A percentile compares a stretch with the other conserved stretches of the same genome.
Evolutionary conservation across 2,113 vertebrate species (phyloP).

Genomic region (Pedetes capensis): DNA sequence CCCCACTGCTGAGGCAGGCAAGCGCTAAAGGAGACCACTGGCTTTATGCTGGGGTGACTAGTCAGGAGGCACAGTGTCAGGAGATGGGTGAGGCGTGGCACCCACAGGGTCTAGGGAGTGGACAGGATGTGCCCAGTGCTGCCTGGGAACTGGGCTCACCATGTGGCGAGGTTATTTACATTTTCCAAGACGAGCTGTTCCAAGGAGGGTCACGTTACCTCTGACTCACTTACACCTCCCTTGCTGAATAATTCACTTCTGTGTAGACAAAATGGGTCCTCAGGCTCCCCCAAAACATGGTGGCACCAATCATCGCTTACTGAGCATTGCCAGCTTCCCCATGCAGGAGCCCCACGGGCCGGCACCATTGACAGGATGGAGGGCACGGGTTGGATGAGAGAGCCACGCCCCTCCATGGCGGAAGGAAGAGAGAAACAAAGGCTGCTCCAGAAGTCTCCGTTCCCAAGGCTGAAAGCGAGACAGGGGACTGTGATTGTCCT

Average conservation of each 20-base stretch:
- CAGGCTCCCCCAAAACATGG: neutral
- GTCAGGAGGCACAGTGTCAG: neutral
- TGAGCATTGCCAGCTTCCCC: neutral
- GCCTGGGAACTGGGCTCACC: neutral
- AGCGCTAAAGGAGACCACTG: neutral
- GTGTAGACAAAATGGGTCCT: neutral
- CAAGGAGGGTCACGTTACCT: neutral
- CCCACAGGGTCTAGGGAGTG: neutral
- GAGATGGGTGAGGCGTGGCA: neutral
- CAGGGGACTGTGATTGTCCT: fast-evolving
- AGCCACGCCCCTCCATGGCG: neutral
- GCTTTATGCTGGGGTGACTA: neutral
- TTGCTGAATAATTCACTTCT: constrained; percentile 24
- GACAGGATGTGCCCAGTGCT: neutral
- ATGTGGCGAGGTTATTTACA: neutral
- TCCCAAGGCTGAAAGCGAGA: neutral
- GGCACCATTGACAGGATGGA: neutral
- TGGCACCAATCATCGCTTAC: neutral
- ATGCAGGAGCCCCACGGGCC: neutral
- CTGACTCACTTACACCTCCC: neutral
- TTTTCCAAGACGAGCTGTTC: neutral
- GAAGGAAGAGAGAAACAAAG: neutral
- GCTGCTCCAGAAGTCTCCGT: neutral
- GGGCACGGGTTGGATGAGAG: neutral
- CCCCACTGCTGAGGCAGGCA: neutral